Base-by-base conservation (phyloP, 2,888 invertebrate genomes). In the Mythimna albipuncta region DNA sequence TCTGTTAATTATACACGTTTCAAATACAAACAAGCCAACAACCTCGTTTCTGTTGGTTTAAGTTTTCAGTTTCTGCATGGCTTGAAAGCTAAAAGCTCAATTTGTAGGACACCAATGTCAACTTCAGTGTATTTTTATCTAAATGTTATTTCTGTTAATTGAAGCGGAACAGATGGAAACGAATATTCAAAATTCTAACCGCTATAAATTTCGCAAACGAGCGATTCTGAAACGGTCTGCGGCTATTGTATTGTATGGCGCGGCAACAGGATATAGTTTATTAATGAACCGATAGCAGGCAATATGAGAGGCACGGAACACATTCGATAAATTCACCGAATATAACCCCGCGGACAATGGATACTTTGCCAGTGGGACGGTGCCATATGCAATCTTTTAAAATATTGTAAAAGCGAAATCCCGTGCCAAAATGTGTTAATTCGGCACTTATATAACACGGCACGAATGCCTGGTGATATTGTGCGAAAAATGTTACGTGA, bases 371-470 rank as follows among this genome's bases (percentile, higher is more conserved):
- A 88, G 83, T 87, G 82, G 89, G 88, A 88, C 87, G 87, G 85
- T 82, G 83, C 85, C 88, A 84, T 88, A 86, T 87, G 91, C 90
- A 90, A 92, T 92, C 89, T 92, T 93, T 89, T 89, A 91, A 91
- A 90, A 92, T 91, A 92, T 91, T 91, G 89, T 90, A 89, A 92
- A 93, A 90, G 87, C 91, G 81, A 88, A 89, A 88, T 89, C 83
- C 87, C 82, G 91, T 92, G 93, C 93, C 92, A 93, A 94, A 93
- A 93, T 91, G 89, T 91, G 92, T 92, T 93, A 93, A 93, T 93
- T 91, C 90, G 78, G 87, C 91, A 90, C 90, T 91, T 90, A 89
- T 84, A 89, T 89, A 90, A 89, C 89, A 86, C 77, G 85, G 82
- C 87, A 83, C 86, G 87, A 83, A 89, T 86, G 88, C 84, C 84